These are phyloP conservation scores for Procambarus clarkii DNA, from an alignment of 1,140 invertebrate species.

Conservation along the genomic window DNA sequence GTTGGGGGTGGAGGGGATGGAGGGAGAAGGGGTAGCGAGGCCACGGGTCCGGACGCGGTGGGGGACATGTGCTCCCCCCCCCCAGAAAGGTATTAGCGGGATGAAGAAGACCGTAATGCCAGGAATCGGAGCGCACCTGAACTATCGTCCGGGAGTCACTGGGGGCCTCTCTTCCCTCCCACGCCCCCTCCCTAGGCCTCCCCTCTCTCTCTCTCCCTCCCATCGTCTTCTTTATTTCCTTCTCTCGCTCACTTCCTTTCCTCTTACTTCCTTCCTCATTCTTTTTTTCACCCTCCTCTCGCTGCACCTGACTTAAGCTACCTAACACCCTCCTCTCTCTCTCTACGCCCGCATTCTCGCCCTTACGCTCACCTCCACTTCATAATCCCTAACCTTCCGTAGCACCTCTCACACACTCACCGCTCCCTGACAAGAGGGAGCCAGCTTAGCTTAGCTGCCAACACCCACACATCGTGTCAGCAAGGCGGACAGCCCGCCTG, in stretches of 20 bases:
- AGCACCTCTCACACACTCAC: no score
- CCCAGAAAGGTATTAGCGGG: constrained; percentile 67
- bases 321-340: no score
- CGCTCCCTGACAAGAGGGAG: no score
- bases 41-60: constrained; percentile 34
- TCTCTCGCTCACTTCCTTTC: no score
- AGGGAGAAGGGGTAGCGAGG: not conserved
- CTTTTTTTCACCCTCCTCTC: not conserved
- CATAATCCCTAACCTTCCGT: no score
- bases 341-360: no score
- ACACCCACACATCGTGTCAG: no score
- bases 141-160: constrained; percentile 54
- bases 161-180: not conserved
- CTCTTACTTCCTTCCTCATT: not conserved
- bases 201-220: not conserved
- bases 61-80: constrained; percentile 58
- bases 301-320: no score
- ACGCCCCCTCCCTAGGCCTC: not conserved
- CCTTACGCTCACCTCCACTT: no score
- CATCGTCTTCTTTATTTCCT: no score
- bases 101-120: constrained; percentile 68
- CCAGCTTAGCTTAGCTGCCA: no score
- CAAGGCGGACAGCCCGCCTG: no score
- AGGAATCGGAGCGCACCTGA: constrained; percentile 68
- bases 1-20: not conserved